A percentile compares a stretch with the other conserved stretches of the same genome.
Evolutionary conservation across 2,797 vertebrate genomes (phyloP).

Genomic region (Capromys pilorides): DNA sequence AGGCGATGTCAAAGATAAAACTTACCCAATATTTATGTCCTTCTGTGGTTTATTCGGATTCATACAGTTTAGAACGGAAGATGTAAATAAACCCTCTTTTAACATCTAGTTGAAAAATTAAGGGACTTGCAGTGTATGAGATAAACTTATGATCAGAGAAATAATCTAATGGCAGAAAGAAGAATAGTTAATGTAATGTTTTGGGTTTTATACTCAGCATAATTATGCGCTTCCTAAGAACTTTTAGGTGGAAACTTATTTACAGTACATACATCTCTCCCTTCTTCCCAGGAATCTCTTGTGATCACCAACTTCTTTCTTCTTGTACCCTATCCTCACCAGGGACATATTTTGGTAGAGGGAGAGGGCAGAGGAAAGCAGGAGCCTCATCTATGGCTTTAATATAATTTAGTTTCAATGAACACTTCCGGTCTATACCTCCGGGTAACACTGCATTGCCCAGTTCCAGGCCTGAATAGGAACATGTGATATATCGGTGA

Average conservation of each 20-base stretch:
- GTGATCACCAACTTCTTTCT: background rate
- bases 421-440: slow-evolving; percentile 20
- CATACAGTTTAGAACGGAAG: slow-evolving; percentile 25
- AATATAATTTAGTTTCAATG: background rate
- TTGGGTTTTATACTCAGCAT: background rate
- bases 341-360: background rate
- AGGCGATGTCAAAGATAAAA: slow-evolving; percentile 57
- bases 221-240: background rate
- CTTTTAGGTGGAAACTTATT: background rate
- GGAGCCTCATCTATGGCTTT: background rate
- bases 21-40: background rate
- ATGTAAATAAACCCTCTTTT: slow-evolving; percentile 26
- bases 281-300: background rate
- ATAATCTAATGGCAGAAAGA: slow-evolving; percentile 18
- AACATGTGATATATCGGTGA: background rate
- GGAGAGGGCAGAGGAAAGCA: background rate
- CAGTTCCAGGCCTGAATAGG: background rate
- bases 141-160: slow-evolving; percentile 15
- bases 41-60: slow-evolving; percentile 29
- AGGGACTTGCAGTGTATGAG: slow-evolving; percentile 26
- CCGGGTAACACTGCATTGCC: background rate
- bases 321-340: background rate
- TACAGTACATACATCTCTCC: background rate
- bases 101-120: slow-evolving; percentile 25
- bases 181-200: slow-evolving; percentile 5